Conservation (phyloP, 2,113 vertebrate species). For the Phoxinus phoxinus region DNA sequence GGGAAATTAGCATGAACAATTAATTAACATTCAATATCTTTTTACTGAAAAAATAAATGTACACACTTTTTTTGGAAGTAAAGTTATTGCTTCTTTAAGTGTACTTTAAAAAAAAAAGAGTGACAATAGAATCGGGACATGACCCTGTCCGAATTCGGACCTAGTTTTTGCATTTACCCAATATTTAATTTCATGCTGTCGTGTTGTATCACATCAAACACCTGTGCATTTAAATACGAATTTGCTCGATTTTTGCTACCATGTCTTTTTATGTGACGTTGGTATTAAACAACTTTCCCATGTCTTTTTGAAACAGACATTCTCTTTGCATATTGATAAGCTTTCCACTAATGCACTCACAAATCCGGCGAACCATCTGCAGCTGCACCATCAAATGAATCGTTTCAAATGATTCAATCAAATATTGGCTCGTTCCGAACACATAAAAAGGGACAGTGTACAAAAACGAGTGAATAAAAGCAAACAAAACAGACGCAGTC, state of each 20-base stretch:
- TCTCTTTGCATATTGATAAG: no score
- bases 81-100: no score
- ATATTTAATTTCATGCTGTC: neutral
- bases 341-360: neutral
- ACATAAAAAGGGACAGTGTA: slow-evolving; percentile 18
- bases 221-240: neutral
- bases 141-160: neutral
- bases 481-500: slow-evolving; percentile 59
- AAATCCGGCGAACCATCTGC: neutral
- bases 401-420: slow-evolving; percentile 20
- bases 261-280: neutral
- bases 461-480: slow-evolving; percentile 49
- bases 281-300: neutral
- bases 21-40: no score
- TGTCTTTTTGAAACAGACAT: neutral
- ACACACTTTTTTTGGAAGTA: no score
- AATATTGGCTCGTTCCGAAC: slow-evolving; percentile 32
- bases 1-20: no score
- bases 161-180: neutral
- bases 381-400: neutral
- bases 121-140: neutral
- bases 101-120: neutral
- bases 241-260: neutral
- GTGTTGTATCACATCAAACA: neutral
- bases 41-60: neutral